phyloP scores from a whole-genome alignment of 2,113 vertebrate genomes.

The Trogon surrucura region DNA sequence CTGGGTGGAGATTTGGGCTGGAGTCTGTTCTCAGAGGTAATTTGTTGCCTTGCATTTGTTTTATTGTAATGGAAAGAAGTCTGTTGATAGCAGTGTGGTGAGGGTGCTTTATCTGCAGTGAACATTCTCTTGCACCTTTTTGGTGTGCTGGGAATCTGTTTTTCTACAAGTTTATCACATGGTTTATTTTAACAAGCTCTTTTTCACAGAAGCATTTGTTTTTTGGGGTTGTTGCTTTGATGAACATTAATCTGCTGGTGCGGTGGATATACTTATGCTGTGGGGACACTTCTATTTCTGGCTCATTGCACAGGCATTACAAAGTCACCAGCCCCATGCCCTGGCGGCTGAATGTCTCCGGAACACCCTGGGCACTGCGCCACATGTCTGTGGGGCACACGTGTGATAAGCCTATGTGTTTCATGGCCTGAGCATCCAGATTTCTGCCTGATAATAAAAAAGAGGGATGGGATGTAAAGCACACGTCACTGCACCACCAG shows the following conservation, averaged over 20 bases:
- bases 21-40: neutral
- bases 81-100: neutral
- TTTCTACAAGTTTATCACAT: neutral
- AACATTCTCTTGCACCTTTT: neutral
- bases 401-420: neutral
- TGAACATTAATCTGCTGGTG: neutral
- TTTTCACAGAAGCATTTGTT: neutral
- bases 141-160: neutral
- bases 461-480: neutral
- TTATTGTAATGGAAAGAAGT: neutral
- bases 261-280: neutral
- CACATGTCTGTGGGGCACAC: neutral
- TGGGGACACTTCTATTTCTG: neutral
- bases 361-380: neutral
- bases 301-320: neutral
- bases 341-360: rapidly evolving
- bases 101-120: neutral
- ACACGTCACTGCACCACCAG: neutral
- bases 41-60: neutral
- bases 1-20: neutral
- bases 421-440: neutral
- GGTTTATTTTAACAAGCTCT: conserved; percentile 1
- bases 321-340: neutral
- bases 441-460: neutral
- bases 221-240: neutral